Evolutionary conservation across 2,113 vertebrate genomes (phyloP).

Genomic region (Tretioscincus oriximinensis): DNA sequence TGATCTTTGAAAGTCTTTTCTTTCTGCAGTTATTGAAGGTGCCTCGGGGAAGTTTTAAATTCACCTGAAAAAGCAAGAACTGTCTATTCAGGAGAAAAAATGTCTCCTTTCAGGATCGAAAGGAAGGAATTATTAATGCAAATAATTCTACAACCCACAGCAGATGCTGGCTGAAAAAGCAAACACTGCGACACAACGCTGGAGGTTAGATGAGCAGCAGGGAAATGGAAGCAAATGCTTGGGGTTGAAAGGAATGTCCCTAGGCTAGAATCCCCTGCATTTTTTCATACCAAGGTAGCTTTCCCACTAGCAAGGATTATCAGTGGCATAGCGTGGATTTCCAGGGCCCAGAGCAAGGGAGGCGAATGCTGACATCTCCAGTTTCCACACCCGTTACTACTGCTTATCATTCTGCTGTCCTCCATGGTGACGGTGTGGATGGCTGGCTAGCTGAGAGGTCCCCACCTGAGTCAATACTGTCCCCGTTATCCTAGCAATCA

Average conservation of each 20-base stretch:
- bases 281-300: not conserved
- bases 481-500: too few species aligned
- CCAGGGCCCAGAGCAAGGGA: too few species aligned
- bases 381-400: too few species aligned
- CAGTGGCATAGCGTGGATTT: too few species aligned
- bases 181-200: slow-evolving; percentile 34
- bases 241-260: not conserved
- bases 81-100: slow-evolving; percentile 29
- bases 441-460: too few species aligned
- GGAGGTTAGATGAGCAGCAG: not conserved
- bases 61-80: slow-evolving; percentile 38
- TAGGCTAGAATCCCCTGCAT: too few species aligned
- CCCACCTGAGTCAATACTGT: too few species aligned
- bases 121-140: slow-evolving; percentile 37
- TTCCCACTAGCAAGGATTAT: too few species aligned
- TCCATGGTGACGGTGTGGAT: too few species aligned
- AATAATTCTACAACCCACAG: not conserved
- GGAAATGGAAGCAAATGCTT: not conserved
- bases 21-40: slow-evolving; percentile 44
- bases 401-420: too few species aligned
- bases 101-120: slow-evolving; percentile 44
- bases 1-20: not conserved
- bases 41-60: slow-evolving; percentile 55
- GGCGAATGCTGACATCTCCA: too few species aligned
- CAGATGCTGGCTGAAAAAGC: slow-evolving; percentile 31